Evolutionary conservation across 2,888 invertebrate genomes (phyloP).

Genomic region (Merodon equestris): DNA sequence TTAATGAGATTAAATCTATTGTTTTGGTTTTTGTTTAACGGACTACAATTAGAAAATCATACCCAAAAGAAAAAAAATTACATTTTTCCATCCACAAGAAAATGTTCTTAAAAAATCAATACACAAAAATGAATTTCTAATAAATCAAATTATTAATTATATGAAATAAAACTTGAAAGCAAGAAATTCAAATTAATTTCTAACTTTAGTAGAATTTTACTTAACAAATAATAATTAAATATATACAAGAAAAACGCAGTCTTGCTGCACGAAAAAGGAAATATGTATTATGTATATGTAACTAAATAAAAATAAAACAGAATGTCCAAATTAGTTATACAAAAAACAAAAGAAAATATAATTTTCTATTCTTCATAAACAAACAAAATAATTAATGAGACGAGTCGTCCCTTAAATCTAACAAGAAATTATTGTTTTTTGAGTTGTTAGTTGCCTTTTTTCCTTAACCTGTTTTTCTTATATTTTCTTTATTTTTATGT

Average conservation of each 20-base stretch:
- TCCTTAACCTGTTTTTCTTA: conserved; percentile 1
- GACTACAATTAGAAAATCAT: conserved; percentile 25
- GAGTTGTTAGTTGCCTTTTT: background rate
- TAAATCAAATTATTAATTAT: conserved; percentile 55
- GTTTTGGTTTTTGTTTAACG: conserved; percentile 49
- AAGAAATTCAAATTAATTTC: conserved; percentile 50
- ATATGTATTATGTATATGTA: conserved; percentile 53
- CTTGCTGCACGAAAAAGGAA: conserved; percentile 26
- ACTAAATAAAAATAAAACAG: conserved; percentile 40
- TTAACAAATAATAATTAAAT: conserved; percentile 33
- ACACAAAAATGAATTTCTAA: conserved; percentile 40
- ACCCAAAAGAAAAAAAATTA: conserved; percentile 47
- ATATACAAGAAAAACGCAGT: conserved; percentile 21
- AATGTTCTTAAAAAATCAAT: conserved; percentile 26
- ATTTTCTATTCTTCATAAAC: conserved; percentile 60
- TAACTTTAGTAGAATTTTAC: conserved; percentile 61
- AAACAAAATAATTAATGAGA: conserved; percentile 30
- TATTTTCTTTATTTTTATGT: conserved; percentile 4
- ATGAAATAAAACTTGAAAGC: conserved; percentile 27
- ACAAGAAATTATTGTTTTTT: background rate
- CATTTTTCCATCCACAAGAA: conserved; percentile 57
- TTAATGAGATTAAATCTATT: conserved; percentile 34
- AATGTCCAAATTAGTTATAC: conserved; percentile 66
- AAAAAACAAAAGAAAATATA: conserved; percentile 41
- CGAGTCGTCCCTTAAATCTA: conserved; percentile 35